These are phyloP conservation scores for Chionomys nivalis DNA, from an alignment of 2,113 vertebrate species.

Conservation along the genomic window DNA sequence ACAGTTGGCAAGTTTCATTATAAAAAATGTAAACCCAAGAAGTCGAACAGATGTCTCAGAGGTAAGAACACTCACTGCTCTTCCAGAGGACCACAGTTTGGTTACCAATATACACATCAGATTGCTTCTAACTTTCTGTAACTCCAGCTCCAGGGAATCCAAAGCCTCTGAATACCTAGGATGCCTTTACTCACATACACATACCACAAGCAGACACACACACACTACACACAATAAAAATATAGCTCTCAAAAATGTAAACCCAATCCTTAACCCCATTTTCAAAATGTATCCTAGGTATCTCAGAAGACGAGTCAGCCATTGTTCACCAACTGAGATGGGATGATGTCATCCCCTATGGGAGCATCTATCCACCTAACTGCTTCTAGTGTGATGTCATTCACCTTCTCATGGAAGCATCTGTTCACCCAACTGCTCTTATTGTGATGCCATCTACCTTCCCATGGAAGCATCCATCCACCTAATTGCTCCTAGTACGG, in stretches of 20 bases:
- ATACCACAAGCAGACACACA: background rate
- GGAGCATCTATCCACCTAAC: background rate
- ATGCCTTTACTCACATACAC: background rate
- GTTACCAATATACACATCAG: background rate
- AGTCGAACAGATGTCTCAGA: background rate
- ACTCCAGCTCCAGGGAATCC: background rate
- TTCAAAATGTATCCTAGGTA: background rate
- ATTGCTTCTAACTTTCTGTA: background rate
- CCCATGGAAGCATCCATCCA: background rate
- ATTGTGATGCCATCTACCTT: background rate
- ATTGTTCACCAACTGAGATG: background rate
- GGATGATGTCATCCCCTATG: background rate
- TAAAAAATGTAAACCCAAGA: background rate
- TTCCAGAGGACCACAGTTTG: background rate
- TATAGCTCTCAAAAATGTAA: background rate
- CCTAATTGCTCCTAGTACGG: background rate
- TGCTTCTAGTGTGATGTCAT: background rate
- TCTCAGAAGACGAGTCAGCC: background rate
- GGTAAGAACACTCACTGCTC: background rate
- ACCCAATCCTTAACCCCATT: background rate
- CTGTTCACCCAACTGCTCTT: background rate
- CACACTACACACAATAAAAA: background rate
- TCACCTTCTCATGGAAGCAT: background rate
- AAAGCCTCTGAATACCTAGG: background rate
- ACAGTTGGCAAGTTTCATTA: background rate